Conservation (phyloP, 2,797 vertebrate genomes). For the Danio kyathit region DNA sequence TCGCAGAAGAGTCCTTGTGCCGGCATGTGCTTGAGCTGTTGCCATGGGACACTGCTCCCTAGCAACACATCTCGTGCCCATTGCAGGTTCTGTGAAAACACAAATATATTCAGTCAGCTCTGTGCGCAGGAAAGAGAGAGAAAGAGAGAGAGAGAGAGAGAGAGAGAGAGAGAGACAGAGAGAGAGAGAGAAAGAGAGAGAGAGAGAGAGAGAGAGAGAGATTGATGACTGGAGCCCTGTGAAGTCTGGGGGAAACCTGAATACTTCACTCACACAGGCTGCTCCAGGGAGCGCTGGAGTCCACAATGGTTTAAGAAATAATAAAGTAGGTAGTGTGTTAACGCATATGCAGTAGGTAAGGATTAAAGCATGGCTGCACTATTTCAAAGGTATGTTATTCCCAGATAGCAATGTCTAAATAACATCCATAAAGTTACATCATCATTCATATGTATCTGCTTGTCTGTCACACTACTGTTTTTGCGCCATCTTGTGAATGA, state of each 20-base stretch:
- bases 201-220: background rate
- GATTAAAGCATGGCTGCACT: background rate
- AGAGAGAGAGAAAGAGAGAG: background rate
- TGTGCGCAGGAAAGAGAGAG: background rate
- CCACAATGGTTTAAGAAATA: background rate
- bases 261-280: background rate
- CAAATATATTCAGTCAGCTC: slow-evolving; percentile 66
- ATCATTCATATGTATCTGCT: too few relatives aligned
- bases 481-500: too few relatives aligned
- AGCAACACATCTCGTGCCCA: slow-evolving; percentile 99
- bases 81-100: slow-evolving; percentile 91
- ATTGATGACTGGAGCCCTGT: background rate
- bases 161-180: background rate
- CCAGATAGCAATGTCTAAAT: too few relatives aligned
- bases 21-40: slow-evolving; percentile 99
- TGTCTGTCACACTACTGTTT: too few relatives aligned
- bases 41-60: slow-evolving; percentile 97
- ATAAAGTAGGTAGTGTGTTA: background rate
- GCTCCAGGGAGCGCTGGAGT: background rate
- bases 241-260: background rate
- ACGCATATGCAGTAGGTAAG: background rate
- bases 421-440: too few relatives aligned
- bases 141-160: background rate
- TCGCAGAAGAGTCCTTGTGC: slow-evolving; percentile 99
- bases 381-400: too few relatives aligned